Conservation (phyloP, 2,113 vertebrate genomes). For the Corvus cornix region DNA sequence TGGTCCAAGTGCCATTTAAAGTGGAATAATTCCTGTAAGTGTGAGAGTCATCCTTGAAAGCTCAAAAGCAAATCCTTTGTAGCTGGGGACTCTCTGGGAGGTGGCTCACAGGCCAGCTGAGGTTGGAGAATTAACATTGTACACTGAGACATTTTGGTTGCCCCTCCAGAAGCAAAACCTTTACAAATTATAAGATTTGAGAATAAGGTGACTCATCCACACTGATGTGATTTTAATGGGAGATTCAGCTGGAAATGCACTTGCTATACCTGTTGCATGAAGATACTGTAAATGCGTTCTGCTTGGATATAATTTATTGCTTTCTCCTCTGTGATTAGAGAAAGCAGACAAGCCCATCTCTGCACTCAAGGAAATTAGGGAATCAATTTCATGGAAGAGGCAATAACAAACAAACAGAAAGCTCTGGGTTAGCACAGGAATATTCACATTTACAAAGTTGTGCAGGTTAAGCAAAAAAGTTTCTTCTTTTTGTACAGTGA, state of each 20-base stretch:
- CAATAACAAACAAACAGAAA: slow-evolving; percentile 22
- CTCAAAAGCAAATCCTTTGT: neutral
- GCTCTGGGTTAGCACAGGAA: neutral
- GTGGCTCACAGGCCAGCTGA: neutral
- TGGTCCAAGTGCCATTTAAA: neutral
- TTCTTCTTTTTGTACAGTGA: neutral
- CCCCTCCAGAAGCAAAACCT: neutral
- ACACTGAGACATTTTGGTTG: neutral
- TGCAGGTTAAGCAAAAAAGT: slow-evolving; percentile 46
- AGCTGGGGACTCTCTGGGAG: neutral
- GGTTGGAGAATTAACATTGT: neutral
- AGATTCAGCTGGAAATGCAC: neutral
- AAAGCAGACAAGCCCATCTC: neutral
- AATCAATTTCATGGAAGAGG: neutral
- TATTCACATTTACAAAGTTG: neutral
- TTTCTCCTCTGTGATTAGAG: neutral
- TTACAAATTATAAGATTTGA: neutral
- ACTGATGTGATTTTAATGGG: neutral
- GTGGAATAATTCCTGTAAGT: neutral
- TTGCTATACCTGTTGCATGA: neutral
- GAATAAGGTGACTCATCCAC: neutral
- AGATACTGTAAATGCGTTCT: neutral
- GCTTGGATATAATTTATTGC: neutral
- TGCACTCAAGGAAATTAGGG: slow-evolving; percentile 44
- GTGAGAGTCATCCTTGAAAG: neutral